Evolutionary conservation across 2,113 vertebrate species (phyloP).

Genomic region (Coturnix japonica): DNA sequence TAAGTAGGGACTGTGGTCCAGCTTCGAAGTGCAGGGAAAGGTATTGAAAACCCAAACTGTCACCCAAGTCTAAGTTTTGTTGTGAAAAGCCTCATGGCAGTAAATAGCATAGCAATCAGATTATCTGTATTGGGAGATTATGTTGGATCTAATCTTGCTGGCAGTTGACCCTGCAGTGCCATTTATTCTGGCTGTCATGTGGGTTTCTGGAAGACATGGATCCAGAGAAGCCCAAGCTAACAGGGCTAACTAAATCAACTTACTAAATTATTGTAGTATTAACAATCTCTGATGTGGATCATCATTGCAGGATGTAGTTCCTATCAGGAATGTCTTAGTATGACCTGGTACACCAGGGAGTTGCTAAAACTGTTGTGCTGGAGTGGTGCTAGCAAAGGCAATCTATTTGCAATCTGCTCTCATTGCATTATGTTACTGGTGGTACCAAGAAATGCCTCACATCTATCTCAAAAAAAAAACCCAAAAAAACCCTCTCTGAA

Average conservation of each 20-base stretch:
- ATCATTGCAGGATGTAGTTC: background rate
- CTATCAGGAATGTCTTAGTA: background rate
- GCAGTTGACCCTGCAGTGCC: background rate
- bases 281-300: background rate
- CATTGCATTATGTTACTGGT: background rate
- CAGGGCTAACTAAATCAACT: background rate
- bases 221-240: background rate
- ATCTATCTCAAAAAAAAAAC: background rate
- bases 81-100: background rate
- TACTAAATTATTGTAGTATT: background rate
- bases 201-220: background rate
- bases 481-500: background rate
- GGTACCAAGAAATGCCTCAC: background rate
- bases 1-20: background rate
- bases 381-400: background rate
- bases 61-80: background rate
- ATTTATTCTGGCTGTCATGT: background rate
- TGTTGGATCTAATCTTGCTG: background rate
- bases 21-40: background rate
- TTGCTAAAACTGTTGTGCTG: background rate
- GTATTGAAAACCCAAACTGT: background rate
- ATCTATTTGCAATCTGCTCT: background rate
- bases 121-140: background rate
- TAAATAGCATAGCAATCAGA: background rate
- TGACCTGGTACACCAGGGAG: background rate